Evolutionary conservation across 2,797 vertebrate genomes (phyloP).

Genomic region (Alca torda): DNA sequence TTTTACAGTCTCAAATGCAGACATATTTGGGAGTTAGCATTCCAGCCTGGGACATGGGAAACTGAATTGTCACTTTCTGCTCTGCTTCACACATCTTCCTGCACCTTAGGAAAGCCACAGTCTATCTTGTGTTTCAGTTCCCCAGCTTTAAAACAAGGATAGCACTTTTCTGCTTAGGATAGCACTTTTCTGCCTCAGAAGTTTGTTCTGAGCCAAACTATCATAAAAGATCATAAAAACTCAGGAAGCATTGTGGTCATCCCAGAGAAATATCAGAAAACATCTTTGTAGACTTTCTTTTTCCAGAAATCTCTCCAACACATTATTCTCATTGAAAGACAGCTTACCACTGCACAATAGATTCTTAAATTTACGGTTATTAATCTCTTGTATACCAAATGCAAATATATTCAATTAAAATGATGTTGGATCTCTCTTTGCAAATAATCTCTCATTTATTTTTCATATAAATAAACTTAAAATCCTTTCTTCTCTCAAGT

Average conservation of each 20-base stretch:
- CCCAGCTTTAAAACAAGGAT: not conserved
- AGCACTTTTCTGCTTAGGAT: not conserved
- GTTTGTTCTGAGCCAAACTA: not conserved
- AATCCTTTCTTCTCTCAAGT: not conserved
- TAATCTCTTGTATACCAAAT: not conserved
- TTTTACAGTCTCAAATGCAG: not conserved
- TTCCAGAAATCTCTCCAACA: not conserved
- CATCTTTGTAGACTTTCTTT: not conserved
- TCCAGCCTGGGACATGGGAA: not conserved
- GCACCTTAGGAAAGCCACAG: not conserved
- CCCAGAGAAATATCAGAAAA: not conserved
- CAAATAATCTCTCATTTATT: conserved; percentile 4
- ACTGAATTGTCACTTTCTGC: not conserved
- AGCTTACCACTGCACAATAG: not conserved
- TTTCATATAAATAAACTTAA: conserved; percentile 26
- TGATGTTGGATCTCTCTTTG: not conserved
- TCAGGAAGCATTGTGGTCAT: not conserved
- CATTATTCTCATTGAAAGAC: not conserved
- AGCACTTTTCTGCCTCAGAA: not conserved
- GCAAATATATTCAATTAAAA: conserved; percentile 35
- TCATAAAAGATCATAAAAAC: not conserved
- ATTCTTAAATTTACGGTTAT: not conserved
- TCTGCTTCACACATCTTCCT: not conserved
- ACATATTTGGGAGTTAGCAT: not conserved
- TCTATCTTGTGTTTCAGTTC: not conserved